Conservation (phyloP, 2,113 vertebrate genomes). For the Nothoprocta perdicaria region DNA sequence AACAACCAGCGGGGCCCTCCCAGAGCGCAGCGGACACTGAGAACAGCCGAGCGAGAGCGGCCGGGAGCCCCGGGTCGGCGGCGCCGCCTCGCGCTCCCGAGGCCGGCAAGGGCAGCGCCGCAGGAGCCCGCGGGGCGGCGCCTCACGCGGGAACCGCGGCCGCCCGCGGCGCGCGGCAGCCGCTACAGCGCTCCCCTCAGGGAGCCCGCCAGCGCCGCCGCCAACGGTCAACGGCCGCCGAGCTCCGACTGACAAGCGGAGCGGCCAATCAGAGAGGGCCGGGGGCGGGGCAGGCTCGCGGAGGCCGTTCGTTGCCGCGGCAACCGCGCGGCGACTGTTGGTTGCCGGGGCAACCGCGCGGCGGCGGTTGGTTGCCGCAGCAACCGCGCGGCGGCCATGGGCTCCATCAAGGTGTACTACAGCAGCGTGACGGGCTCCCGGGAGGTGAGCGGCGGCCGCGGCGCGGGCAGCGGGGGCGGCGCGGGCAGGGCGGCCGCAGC, state of each 20-base stretch:
- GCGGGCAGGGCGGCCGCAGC: not conserved
- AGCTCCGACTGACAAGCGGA: rapidly evolving
- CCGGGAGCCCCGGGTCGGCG: too few relatives aligned
- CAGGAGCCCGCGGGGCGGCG: too few relatives aligned
- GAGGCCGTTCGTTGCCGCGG: not conserved
- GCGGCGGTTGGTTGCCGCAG: not conserved
- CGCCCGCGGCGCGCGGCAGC: too few relatives aligned
- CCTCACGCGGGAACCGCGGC: too few relatives aligned
- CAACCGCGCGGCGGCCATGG: not conserved
- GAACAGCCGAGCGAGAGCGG: not conserved
- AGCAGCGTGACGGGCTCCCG: not conserved
- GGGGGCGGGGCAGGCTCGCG: rapidly evolving
- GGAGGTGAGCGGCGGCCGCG: not conserved
- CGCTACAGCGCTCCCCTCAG: too few relatives aligned
- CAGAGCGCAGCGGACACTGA: too few relatives aligned
- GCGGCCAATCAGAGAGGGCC: rapidly evolving
- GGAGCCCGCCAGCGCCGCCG: too few relatives aligned
- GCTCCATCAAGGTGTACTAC: not conserved
- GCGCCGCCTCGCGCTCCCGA: too few relatives aligned
- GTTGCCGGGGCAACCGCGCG: not conserved
- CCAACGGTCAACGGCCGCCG: rapidly evolving
- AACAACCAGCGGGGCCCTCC: too few relatives aligned
- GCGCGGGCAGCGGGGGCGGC: not conserved
- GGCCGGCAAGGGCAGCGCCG: not conserved
- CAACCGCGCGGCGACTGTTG: not conserved